Conservation (phyloP, 2,888 invertebrate species). For the Molorchus minor region DNA sequence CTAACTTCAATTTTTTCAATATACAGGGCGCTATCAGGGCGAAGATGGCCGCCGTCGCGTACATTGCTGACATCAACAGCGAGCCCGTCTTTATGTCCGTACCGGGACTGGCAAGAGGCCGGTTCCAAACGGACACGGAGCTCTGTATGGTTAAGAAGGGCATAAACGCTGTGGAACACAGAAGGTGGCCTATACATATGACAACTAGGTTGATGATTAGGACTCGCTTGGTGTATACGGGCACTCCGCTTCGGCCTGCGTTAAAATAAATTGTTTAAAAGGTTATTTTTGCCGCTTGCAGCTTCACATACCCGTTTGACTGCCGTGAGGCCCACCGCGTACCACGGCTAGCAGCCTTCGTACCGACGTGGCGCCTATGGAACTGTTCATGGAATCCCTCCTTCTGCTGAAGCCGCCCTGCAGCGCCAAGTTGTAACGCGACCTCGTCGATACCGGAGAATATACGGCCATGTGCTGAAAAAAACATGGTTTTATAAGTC, state of each 20-base stretch:
- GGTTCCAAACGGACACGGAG: constrained; percentile 64
- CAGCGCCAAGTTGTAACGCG: constrained; percentile 64
- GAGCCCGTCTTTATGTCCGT: constrained; percentile 64
- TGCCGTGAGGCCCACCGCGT: constrained; percentile 51
- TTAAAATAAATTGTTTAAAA: background rate
- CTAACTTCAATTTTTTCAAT: constrained; percentile 38
- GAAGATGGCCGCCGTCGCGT: constrained; percentile 69
- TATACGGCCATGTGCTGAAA: constrained; percentile 65
- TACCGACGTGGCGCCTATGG: constrained; percentile 81
- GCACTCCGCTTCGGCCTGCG: constrained; percentile 51
- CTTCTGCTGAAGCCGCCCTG: constrained; percentile 69
- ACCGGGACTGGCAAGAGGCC: constrained; percentile 46
- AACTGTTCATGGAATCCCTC: constrained; percentile 76
- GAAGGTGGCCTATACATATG: constrained; percentile 69
- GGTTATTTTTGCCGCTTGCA: too few species aligned
- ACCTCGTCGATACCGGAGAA: constrained; percentile 68
- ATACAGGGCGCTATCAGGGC: constrained; percentile 63
- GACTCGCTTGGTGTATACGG: constrained; percentile 65
- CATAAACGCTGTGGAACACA: constrained; percentile 72
- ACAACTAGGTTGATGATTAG: constrained; percentile 66
- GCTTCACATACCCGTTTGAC: constrained; percentile 53
- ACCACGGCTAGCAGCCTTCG: constrained; percentile 74
- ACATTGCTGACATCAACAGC: constrained; percentile 70
- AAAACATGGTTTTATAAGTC: too few species aligned
- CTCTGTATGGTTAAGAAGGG: constrained; percentile 70